phyloP scores from a whole-genome alignment of 2,888 invertebrate species.

The Eristalis arbustorum region DNA sequence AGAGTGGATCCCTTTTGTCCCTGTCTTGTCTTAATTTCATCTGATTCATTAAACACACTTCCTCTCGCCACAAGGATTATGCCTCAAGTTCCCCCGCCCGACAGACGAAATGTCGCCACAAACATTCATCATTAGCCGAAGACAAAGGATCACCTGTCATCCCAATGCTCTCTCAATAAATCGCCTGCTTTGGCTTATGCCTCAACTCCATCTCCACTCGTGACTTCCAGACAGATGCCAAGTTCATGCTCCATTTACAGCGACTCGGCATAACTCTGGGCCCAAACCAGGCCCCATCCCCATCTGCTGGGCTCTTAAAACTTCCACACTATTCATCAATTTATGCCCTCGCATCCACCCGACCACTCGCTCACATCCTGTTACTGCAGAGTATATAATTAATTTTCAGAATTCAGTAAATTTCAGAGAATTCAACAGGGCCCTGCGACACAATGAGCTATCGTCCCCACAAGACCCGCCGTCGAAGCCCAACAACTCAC shows the following conservation, averaged over 20 bases:
- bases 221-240: neutral
- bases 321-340: neutral
- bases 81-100: neutral
- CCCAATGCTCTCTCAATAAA: too few species aligned
- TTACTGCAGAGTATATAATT: neutral
- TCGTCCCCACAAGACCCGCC: neutral
- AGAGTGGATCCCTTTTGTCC: too few species aligned
- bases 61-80: too few species aligned
- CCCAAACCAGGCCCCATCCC: neutral
- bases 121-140: neutral
- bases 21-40: too few species aligned
- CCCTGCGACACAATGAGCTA: neutral
- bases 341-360: neutral
- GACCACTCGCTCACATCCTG: neutral
- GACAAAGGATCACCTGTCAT: neutral
- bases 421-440: neutral
- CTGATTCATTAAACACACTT: too few species aligned
- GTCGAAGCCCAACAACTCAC: neutral
- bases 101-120: neutral
- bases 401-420: neutral
- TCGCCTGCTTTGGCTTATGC: neutral
- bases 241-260: neutral
- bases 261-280: neutral
- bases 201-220: neutral
- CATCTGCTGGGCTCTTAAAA: neutral